Percentiles rank a stretch among this genome's conserved stretches.
phyloP scores from a whole-genome alignment of 2,888 invertebrate genomes.

The Hypolimnas misippus region DNA sequence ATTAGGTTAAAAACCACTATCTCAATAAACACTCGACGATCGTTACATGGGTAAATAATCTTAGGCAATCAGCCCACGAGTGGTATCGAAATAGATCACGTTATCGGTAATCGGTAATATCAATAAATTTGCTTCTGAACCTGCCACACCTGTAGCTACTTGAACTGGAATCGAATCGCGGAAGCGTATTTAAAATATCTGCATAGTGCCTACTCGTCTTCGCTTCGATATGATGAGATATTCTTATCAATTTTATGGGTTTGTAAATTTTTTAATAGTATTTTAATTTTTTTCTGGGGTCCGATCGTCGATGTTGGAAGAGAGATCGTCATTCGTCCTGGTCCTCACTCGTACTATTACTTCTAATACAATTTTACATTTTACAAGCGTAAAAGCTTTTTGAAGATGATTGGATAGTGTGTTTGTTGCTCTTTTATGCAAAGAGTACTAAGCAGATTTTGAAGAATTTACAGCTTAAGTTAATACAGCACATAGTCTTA shows the following conservation, averaged over 20 bases:
- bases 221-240: neutral
- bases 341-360: too few relatives aligned
- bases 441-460: too few relatives aligned
- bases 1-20: conserved; percentile 44
- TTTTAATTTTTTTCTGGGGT: too few relatives aligned
- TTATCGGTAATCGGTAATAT: conserved; percentile 51
- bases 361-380: too few relatives aligned
- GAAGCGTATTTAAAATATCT: conserved; percentile 15
- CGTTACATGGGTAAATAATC: conserved; percentile 41
- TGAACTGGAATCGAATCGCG: conserved; percentile 25
- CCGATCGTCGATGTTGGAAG: too few relatives aligned
- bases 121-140: conserved; percentile 40
- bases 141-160: conserved; percentile 39
- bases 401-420: too few relatives aligned
- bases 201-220: conserved; percentile 5
- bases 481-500: too few relatives aligned
- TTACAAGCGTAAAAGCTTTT: too few relatives aligned
- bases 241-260: conserved; percentile 1
- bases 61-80: conserved; percentile 38
- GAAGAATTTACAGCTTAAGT: too few relatives aligned
- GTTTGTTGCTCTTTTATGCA: too few relatives aligned
- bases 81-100: conserved; percentile 49
- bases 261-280: neutral
- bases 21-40: conserved; percentile 42
- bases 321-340: too few relatives aligned